Evolutionary conservation across 2,113 vertebrate species (phyloP).

Genomic region (Bubo bubo): DNA sequence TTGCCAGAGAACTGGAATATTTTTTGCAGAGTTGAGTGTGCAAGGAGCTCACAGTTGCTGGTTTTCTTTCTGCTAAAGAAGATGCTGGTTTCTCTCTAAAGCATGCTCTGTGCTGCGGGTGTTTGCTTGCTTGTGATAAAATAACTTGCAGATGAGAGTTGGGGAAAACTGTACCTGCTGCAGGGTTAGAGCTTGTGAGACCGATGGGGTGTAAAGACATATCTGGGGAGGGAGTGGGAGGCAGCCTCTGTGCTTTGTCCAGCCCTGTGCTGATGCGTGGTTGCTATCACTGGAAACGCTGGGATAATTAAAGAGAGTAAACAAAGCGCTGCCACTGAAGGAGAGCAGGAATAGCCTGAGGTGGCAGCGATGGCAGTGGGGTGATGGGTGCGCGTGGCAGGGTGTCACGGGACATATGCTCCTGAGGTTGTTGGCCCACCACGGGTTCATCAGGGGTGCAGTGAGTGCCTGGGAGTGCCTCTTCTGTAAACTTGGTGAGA

Average conservation of each 20-base stretch:
- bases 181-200: not conserved
- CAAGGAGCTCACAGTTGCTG: not conserved
- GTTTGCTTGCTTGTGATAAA: not conserved
- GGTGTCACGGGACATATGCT: accelerated
- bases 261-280: accelerated
- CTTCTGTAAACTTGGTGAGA: accelerated
- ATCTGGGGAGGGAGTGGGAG: not conserved
- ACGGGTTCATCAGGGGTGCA: accelerated
- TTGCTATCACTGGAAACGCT: accelerated
- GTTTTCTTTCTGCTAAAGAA: not conserved
- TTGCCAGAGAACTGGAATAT: not conserved
- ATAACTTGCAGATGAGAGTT: accelerated
- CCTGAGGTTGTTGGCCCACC: not conserved
- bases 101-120: accelerated
- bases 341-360: not conserved
- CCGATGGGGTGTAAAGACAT: accelerated
- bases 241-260: accelerated
- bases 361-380: not conserved
- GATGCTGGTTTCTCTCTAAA: not conserved
- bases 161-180: not conserved
- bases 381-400: not conserved
- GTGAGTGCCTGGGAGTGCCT: accelerated
- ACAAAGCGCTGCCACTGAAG: not conserved
- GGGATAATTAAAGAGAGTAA: not conserved
- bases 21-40: not conserved